These are phyloP conservation scores for Todiramphus saurophagus DNA, from an alignment of 2,113 vertebrate genomes.

Conservation along the genomic window DNA sequence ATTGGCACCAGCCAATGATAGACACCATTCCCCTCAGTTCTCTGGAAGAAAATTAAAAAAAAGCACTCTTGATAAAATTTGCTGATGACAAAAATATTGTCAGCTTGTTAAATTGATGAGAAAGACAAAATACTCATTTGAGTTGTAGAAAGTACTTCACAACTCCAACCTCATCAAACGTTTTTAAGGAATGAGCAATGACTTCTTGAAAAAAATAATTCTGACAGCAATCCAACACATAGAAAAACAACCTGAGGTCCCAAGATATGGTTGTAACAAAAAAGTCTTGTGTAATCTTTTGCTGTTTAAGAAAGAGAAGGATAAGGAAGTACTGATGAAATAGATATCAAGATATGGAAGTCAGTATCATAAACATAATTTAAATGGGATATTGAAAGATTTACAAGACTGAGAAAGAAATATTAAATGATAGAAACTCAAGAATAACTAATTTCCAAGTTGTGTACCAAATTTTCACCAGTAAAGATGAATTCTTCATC, in stretches of 20 bases:
- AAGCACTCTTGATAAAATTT: background rate
- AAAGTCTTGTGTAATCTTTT: background rate
- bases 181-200: background rate
- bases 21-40: background rate
- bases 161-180: background rate
- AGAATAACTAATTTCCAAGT: background rate
- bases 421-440: background rate
- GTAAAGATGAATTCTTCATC: background rate
- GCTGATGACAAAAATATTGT: background rate
- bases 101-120: background rate
- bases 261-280: background rate
- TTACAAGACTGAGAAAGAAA: background rate
- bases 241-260: background rate
- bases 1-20: background rate
- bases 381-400: background rate
- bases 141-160: background rate
- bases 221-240: background rate
- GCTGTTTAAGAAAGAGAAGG: background rate
- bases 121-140: background rate
- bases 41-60: background rate
- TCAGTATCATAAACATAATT: background rate
- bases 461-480: background rate
- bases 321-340: background rate
- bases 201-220: background rate
- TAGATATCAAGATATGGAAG: background rate